A percentile compares a stretch with the other conserved stretches of the same genome.
These are phyloP conservation scores for Mystacornis crossleyi DNA, from an alignment of 2,113 vertebrate genomes.

Conservation along the genomic window DNA sequence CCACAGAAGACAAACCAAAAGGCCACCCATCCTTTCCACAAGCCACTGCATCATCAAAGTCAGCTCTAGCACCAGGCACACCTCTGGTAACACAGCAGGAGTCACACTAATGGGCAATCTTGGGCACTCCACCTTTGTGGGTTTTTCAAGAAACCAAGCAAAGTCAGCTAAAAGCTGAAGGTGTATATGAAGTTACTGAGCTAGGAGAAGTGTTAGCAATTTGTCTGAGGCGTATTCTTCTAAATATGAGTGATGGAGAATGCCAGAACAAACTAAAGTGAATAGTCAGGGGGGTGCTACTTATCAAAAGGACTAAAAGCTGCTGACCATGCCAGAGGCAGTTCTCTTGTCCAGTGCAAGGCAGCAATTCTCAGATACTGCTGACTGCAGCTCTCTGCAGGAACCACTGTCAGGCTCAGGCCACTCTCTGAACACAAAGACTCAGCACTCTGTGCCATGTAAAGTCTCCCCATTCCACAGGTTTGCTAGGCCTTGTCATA, in stretches of 20 bases:
- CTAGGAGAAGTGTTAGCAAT: background rate
- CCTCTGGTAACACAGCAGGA: background rate
- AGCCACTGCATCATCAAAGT: background rate
- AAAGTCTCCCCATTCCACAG: background rate
- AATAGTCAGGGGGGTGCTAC: conserved; percentile 5
- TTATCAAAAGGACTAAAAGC: conserved; percentile 5
- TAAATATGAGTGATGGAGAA: conserved; percentile 2
- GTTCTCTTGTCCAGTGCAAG: conserved; percentile 5
- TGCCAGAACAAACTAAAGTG: background rate
- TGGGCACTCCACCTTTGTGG: background rate
- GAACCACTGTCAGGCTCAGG: background rate
- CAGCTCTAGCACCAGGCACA: background rate
- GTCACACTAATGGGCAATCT: background rate
- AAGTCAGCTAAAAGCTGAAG: conserved; percentile 15
- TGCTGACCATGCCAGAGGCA: conserved; percentile 12
- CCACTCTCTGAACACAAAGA: background rate
- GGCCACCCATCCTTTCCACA: background rate
- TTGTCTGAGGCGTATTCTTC: background rate
- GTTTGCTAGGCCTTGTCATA: background rate
- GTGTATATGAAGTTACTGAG: background rate
- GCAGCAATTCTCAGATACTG: conserved; percentile 5
- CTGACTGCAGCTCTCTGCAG: conserved; percentile 17
- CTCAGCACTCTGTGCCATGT: background rate
- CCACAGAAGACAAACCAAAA: background rate
- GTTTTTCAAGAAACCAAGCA: background rate